Conservation (phyloP, 2,113 vertebrate genomes). For the Haemorhous mexicanus region DNA sequence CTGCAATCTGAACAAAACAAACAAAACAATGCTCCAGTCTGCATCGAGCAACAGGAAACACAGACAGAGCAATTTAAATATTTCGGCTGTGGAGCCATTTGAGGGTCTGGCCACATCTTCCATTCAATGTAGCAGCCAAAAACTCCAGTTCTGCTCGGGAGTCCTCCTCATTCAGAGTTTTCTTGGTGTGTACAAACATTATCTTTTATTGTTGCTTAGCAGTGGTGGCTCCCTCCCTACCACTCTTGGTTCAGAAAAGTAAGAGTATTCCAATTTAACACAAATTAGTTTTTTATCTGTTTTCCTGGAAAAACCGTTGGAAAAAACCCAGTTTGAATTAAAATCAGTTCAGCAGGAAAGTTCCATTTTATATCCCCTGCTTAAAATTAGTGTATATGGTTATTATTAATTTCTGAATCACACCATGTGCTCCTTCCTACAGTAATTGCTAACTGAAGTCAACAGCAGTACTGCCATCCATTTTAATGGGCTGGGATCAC, state of each 20-base stretch:
- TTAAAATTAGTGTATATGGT: slow-evolving; percentile 30
- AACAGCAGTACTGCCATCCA: slow-evolving; percentile 45
- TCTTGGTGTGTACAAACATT: not conserved
- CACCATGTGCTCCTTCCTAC: slow-evolving; percentile 31
- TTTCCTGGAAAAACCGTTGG: not conserved
- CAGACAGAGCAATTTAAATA: not conserved
- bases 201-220: not conserved
- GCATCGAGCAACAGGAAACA: not conserved
- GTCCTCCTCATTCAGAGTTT: not conserved
- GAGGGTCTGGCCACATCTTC: not conserved
- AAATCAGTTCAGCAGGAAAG: not conserved
- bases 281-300: not conserved
- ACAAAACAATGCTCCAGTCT: not conserved
- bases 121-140: not conserved
- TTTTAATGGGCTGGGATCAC: slow-evolving; percentile 60
- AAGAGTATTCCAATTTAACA: not conserved
- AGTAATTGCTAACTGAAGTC: slow-evolving; percentile 46
- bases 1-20: not conserved
- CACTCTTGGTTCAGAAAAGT: not conserved
- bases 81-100: not conserved
- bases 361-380: not conserved
- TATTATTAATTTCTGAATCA: slow-evolving; percentile 59
- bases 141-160: not conserved
- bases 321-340: not conserved
- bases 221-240: not conserved